Base-by-base conservation (phyloP, 2,888 invertebrate species). In the Ametastegia equiseti region DNA sequence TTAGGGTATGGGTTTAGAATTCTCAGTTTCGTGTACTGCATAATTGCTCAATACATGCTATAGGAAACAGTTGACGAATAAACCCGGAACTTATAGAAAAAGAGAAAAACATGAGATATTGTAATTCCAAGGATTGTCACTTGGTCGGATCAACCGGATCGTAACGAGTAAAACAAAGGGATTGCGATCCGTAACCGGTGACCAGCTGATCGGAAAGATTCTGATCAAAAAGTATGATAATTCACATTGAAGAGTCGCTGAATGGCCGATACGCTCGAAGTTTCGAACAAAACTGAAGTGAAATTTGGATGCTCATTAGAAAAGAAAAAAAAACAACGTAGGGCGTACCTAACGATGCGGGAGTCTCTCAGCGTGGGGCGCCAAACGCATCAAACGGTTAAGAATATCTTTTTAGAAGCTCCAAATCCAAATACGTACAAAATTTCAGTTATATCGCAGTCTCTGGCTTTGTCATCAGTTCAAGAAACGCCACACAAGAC, bases 311-410 rank as follows among this genome's bases (percentile, higher is more conserved):
- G 65, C n/a, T 54, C 67, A 23, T 63, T 60, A 60, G 33, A 42
- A 75, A n/a, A n/a, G n/a, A n/a, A n/a, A n/a, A n/a, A n/a, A n/a
- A 73, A 60, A 67, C 60, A 47, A 65, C 30, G 33, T 42, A 42
- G 78, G 54, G 9, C 65, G 47, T 19, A 73, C 2, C 13, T 47
- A 81, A 82, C 65, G 60, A 36, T 50, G 39, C 73, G 79, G 30
- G 77, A 82, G 86, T 87, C 87, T 67, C 89, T 87, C 86, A 78
- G 88, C 85, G 86, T 89, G 89, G 85, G 89, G 86, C 80, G 45
- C 15, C 54, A 45, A 69, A 81, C n/a, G 80, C 65, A 60, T 19
- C 79, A 80, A 81, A 78, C n/a, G 80, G 57, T 57, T 23, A 85
- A 87, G 86, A 88, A 86, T 86, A 86, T 50, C 80, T 63, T 63